Conservation (phyloP, 2,888 invertebrate genomes). For the Notocelia uddmanniana region DNA sequence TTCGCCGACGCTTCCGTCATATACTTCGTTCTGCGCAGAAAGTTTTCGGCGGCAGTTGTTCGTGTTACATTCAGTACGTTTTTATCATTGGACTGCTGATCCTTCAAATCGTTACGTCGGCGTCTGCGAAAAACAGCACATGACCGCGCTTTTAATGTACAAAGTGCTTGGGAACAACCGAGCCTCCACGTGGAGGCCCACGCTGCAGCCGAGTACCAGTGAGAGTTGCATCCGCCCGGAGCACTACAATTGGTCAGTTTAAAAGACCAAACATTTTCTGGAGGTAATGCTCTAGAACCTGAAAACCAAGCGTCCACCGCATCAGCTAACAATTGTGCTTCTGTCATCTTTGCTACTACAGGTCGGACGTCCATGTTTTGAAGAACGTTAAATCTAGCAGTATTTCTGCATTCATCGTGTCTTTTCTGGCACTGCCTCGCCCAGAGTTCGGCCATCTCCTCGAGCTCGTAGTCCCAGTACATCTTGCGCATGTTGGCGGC, state of each 20-base stretch:
- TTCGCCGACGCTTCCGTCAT: conserved; percentile 59
- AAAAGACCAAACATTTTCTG: conserved; percentile 75
- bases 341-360: conserved; percentile 71
- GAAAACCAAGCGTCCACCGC: conserved; percentile 80
- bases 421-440: conserved; percentile 80
- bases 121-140: conserved; percentile 69
- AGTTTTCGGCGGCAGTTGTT: conserved; percentile 58
- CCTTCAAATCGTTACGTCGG: conserved; percentile 47
- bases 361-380: conserved; percentile 81
- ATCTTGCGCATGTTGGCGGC: conserved; percentile 83
- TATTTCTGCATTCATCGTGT: conserved; percentile 82
- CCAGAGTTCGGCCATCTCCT: conserved; percentile 79
- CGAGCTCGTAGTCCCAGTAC: conserved; percentile 83
- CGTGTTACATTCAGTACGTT: conserved; percentile 48
- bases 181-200: conserved; percentile 81
- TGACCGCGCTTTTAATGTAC: conserved; percentile 70
- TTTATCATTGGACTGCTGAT: not conserved
- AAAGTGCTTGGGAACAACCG: conserved; percentile 77
- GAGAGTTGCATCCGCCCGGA: conserved; percentile 75
- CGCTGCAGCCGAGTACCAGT: conserved; percentile 78
- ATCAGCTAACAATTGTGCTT: conserved; percentile 77
- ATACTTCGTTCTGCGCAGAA: conserved; percentile 69
- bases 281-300: conserved; percentile 71
- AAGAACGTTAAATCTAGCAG: conserved; percentile 74
- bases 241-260: conserved; percentile 73